Evolutionary conservation across 2,797 vertebrate genomes (phyloP).

Genomic region (Decapterus maruadsi): DNA sequence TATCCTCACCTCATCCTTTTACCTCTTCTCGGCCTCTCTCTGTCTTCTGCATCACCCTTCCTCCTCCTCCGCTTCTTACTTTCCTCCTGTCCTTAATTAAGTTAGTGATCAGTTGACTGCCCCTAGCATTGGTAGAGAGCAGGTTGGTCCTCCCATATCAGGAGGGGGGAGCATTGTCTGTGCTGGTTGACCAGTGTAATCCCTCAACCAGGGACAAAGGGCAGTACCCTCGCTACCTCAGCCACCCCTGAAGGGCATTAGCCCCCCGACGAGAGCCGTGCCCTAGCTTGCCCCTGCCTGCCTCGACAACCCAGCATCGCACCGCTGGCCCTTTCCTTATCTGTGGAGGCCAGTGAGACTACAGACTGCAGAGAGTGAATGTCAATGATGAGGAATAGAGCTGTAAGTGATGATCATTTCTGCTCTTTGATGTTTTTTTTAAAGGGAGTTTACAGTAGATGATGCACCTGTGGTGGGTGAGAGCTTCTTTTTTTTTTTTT

Average conservation of each 20-base stretch:
- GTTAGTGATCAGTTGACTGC: constrained; percentile 87
- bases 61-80: constrained; percentile 40
- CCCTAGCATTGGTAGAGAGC: constrained; percentile 82
- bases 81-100: constrained; percentile 81
- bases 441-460: background rate
- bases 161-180: constrained; percentile 88
- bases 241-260: constrained; percentile 84
- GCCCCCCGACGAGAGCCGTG: constrained; percentile 75
- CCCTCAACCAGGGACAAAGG: constrained; percentile 85
- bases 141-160: constrained; percentile 84
- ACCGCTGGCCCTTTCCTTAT: constrained; percentile 36
- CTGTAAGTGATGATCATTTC: background rate
- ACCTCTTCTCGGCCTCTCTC: constrained; percentile 27
- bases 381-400: background rate
- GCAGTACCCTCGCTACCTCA: constrained; percentile 76
- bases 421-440: background rate
- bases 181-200: constrained; percentile 87
- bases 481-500: too few relatives aligned
- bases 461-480: background rate
- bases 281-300: constrained; percentile 44
- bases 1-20: constrained; percentile 29
- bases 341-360: constrained; percentile 34
- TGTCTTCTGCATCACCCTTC: constrained; percentile 36
- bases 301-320: constrained; percentile 51
- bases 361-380: constrained; percentile 24